Conservation (phyloP, 2,113 vertebrate genomes). For the Ibidorhyncha struthersii region DNA sequence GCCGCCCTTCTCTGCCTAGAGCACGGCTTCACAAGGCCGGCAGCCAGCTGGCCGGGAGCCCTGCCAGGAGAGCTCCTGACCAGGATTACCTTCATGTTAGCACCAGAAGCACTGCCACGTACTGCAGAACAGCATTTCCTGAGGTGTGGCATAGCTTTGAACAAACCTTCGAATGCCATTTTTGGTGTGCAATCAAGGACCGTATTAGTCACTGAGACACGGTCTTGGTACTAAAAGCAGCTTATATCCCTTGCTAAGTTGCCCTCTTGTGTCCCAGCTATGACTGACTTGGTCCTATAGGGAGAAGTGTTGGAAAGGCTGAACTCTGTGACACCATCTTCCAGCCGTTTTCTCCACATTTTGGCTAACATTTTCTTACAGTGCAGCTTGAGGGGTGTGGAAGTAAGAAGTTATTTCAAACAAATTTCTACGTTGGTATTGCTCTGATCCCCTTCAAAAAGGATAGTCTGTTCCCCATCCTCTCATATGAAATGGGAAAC, state of each 20-base stretch:
- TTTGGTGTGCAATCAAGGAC: background rate
- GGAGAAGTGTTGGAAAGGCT: background rate
- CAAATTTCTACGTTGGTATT: background rate
- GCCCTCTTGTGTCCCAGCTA: background rate
- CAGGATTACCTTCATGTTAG: background rate
- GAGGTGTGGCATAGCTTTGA: conserved; percentile 2
- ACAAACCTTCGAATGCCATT: background rate
- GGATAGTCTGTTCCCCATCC: background rate
- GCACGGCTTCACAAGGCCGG: fast-evolving
- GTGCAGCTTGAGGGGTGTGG: background rate
- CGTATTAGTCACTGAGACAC: background rate
- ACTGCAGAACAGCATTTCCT: background rate
- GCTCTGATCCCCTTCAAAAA: background rate
- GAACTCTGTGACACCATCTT: background rate
- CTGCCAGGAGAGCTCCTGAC: background rate
- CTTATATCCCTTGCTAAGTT: background rate
- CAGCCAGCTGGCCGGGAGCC: background rate
- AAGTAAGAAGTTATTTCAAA: background rate
- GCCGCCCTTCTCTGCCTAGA: background rate
- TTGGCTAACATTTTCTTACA: background rate
- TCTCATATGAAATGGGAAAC: background rate
- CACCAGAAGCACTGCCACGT: conserved; percentile 11
- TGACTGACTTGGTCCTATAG: background rate
- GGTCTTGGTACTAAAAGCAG: background rate
- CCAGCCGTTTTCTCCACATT: background rate